These are phyloP conservation scores for Danio albolineatus DNA, from an alignment of 2,797 vertebrate species.

Conservation along the genomic window DNA sequence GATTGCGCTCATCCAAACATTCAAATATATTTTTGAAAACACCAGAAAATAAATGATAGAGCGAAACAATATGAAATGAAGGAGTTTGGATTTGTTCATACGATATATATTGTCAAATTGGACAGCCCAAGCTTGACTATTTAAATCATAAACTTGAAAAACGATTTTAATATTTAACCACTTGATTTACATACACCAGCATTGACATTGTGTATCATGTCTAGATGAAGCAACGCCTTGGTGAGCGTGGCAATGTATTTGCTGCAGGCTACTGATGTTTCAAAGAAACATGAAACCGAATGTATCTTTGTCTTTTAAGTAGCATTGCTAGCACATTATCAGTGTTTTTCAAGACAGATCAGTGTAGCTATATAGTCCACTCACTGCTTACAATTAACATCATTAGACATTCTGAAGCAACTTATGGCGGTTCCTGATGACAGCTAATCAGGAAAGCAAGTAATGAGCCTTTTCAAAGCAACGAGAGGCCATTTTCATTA, in stretches of 20 bases:
- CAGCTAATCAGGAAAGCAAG: conserved; percentile 36
- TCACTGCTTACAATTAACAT: background rate
- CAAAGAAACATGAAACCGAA: background rate
- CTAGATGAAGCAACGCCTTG: background rate
- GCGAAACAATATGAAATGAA: too few species aligned
- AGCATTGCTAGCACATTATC: conserved; percentile 12
- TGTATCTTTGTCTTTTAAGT: background rate
- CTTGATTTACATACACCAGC: background rate
- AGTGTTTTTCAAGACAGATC: background rate
- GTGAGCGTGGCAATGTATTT: background rate
- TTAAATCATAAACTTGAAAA: conserved; percentile 14
- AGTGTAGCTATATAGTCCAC: background rate
- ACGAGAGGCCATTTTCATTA: conserved; percentile 16
- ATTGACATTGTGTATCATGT: background rate
- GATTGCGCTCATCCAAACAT: too few species aligned
- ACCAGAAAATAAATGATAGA: too few species aligned
- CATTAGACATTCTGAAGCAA: background rate
- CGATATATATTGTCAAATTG: too few species aligned
- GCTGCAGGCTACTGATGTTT: background rate
- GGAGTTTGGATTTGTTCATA: too few species aligned
- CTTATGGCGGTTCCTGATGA: background rate
- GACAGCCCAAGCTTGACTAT: background rate
- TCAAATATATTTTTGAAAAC: too few species aligned
- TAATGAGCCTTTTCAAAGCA: conserved; percentile 31
- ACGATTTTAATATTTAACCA: background rate